Conservation (phyloP, 2,888 invertebrate genomes). For the Limulus polyphemus region DNA sequence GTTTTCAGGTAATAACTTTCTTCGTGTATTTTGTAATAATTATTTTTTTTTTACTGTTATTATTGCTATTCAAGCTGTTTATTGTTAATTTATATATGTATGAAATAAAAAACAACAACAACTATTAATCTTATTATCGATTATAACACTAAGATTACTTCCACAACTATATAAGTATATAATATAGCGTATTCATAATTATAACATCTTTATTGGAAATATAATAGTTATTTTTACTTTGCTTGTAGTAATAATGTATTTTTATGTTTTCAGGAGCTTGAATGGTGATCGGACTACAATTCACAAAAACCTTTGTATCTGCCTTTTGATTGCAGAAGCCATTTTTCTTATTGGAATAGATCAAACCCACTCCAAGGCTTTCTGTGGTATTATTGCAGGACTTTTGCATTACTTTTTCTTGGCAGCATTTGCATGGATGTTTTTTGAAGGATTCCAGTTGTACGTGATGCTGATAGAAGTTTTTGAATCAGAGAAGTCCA, state of each 20-base stretch:
- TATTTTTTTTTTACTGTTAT: no score
- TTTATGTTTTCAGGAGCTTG: slow-evolving; percentile 46
- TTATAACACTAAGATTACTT: no score
- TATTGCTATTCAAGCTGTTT: no score
- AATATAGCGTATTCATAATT: no score
- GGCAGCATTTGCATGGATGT: slow-evolving; percentile 91
- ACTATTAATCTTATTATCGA: no score
- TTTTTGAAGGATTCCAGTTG: slow-evolving; percentile 88
- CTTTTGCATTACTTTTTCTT: slow-evolving; percentile 64
- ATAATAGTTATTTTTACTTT: no score
- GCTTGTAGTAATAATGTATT: no score
- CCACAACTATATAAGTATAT: no score
- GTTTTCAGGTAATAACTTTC: slow-evolving; percentile 2
- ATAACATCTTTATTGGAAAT: no score
- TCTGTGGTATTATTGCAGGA: slow-evolving; percentile 78
- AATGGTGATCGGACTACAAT: slow-evolving; percentile 71
- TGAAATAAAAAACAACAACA: no score
- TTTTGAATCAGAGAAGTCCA: slow-evolving; percentile 75
- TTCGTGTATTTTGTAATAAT: no score
- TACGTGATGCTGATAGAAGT: slow-evolving; percentile 91
- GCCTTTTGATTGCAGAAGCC: slow-evolving; percentile 76
- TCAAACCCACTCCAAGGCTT: slow-evolving; percentile 66
- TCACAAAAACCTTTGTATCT: slow-evolving; percentile 87
- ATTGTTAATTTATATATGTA: no score
- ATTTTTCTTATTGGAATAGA: slow-evolving; percentile 81